Conservation (phyloP, 92 coral and sea anemone genomes). For the Porites rus region DNA sequence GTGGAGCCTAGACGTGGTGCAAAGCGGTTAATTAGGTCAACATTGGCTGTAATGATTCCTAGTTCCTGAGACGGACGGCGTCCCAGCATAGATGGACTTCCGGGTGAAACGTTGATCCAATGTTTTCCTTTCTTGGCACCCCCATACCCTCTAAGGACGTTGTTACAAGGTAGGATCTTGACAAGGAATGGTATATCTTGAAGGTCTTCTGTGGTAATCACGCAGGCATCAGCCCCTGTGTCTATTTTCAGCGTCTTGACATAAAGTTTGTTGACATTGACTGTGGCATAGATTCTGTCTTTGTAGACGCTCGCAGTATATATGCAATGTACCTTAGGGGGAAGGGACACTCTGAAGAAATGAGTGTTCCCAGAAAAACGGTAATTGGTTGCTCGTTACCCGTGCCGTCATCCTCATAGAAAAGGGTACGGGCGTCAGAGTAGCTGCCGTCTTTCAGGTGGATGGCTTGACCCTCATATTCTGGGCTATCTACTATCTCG, state of each 20-base stretch:
- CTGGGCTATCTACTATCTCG: constrained; percentile 25
- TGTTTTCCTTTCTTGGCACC: constrained; percentile 26
- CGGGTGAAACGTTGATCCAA: background rate
- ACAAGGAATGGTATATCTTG: constrained; percentile 39
- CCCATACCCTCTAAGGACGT: constrained; percentile 38
- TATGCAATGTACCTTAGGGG: constrained; percentile 1
- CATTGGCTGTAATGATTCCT: too few species aligned
- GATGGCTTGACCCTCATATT: constrained; percentile 40
- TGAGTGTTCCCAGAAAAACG: constrained; percentile 40
- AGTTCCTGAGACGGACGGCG: too few species aligned
- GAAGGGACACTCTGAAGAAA: background rate
- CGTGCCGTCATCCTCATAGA: constrained; percentile 17
- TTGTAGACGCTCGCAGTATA: background rate
- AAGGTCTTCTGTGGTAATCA: constrained; percentile 35
- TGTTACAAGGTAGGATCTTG: constrained; percentile 29
- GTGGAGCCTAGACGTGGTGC: too few species aligned
- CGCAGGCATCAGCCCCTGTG: constrained; percentile 37
- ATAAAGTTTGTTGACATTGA: constrained; percentile 8
- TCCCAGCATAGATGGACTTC: too few species aligned
- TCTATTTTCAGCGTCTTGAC: constrained; percentile 16
- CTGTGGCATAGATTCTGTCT: constrained; percentile 26
- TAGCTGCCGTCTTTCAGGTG: background rate
- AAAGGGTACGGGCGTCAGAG: background rate
- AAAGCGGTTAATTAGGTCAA: too few species aligned
- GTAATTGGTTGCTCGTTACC: constrained; percentile 48